phyloP scores from a whole-genome alignment of 2,113 vertebrate species.

The Plecotus auritus region DNA sequence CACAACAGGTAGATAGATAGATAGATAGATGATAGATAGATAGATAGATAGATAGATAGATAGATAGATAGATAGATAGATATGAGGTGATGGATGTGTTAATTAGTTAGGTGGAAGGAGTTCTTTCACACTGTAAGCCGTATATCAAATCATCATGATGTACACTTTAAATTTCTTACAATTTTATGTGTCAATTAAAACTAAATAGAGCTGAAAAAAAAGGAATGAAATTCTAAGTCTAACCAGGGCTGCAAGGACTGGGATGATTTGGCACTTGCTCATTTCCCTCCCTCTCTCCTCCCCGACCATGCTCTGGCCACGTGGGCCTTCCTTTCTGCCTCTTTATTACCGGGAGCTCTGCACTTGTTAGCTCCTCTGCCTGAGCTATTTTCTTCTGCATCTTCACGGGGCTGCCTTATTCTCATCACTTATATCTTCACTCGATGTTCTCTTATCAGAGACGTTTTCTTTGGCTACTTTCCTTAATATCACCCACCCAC shows the following conservation, averaged over 20 bases:
- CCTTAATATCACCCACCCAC: neutral
- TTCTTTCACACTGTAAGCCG: neutral
- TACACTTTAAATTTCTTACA: too few relatives aligned
- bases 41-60: too few relatives aligned
- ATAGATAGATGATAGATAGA: too few relatives aligned
- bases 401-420: neutral
- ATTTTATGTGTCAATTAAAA: neutral
- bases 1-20: neutral
- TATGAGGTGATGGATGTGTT: neutral
- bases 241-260: neutral
- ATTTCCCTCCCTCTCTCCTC: neutral
- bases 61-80: too few relatives aligned
- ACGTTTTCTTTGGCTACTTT: neutral
- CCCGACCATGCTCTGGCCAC: rapidly evolving
- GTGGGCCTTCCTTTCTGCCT: neutral
- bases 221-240: neutral
- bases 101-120: neutral
- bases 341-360: neutral
- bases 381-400: neutral
- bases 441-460: neutral
- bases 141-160: too few relatives aligned
- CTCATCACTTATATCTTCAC: neutral
- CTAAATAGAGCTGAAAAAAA: neutral
- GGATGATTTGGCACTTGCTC: neutral
- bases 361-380: neutral